phyloP scores from a whole-genome alignment of 1,140 invertebrate species.

The Lepidurus arcticus region DNA sequence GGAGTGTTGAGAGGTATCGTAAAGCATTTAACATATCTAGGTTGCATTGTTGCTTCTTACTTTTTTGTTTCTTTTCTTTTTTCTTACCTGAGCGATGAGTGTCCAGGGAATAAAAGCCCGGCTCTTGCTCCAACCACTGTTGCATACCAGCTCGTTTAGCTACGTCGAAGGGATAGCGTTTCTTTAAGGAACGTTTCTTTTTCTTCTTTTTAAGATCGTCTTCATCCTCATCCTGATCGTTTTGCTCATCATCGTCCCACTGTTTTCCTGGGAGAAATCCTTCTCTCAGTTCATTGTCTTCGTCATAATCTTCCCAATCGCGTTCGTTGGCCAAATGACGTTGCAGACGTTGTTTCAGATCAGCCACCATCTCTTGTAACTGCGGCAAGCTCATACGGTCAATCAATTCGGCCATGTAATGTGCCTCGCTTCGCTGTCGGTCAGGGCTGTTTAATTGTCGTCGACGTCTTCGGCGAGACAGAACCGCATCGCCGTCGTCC shows the following conservation, averaged over 20 bases:
- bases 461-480: neutral
- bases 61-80: neutral
- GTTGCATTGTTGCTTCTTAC: neutral
- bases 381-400: neutral
- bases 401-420: neutral
- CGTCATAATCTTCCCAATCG: neutral
- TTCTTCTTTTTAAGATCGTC: neutral
- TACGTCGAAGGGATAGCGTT: constrained; percentile 26
- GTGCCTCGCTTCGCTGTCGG: neutral
- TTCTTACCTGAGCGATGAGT: neutral
- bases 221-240: neutral
- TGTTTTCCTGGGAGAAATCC: constrained; percentile 2
- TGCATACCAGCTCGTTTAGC: neutral
- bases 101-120: neutral
- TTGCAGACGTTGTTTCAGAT: neutral
- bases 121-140: neutral
- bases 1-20: too few relatives aligned
- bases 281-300: neutral
- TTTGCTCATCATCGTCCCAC: neutral
- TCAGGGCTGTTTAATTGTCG: neutral
- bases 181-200: constrained; percentile 16
- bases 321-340: neutral
- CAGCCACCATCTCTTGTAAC: neutral
- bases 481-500: neutral
- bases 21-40: too few relatives aligned